Conservation (phyloP, 1,140 invertebrate species). For the Zaprionus lachaisei region DNA sequence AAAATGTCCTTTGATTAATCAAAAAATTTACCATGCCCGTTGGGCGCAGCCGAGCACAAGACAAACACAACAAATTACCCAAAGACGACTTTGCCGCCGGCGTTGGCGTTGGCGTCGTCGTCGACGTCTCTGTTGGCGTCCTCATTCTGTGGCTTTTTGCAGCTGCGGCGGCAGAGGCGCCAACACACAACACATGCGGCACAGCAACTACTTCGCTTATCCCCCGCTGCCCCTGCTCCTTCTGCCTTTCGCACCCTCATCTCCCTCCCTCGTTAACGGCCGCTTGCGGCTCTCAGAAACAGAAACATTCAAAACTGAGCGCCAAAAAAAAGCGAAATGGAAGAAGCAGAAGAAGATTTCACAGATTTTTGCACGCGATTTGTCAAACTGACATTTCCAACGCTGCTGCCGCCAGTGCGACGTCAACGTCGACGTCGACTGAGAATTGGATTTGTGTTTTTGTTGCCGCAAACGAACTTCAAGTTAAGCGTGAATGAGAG, state of each 20-base stretch:
- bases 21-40: conserved; percentile 72
- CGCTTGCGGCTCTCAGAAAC: conserved; percentile 35
- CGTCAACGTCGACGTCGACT: conserved; percentile 27
- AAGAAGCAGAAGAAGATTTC: conserved; percentile 56
- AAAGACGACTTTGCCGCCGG: conserved; percentile 67
- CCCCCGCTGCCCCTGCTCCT: background rate
- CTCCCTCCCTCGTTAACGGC: conserved; percentile 8
- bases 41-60: conserved; percentile 41
- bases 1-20: conserved; percentile 84
- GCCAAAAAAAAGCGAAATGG: conserved; percentile 20
- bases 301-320: conserved; percentile 41
- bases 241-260: background rate
- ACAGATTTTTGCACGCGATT: conserved; percentile 81
- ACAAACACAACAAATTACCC: conserved; percentile 78
- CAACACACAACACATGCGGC: conserved; percentile 53
- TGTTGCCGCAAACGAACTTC: conserved; percentile 58
- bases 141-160: conserved; percentile 39
- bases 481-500: conserved; percentile 10
- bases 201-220: background rate
- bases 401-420: conserved; percentile 37
- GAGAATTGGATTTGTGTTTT: conserved; percentile 48
- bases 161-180: conserved; percentile 51
- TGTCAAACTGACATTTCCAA: conserved; percentile 81
- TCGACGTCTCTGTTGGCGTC: conserved; percentile 60
- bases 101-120: background rate